These are phyloP conservation scores for Hipposideros larvatus DNA, from an alignment of 2,797 vertebrate genomes.

Conservation along the genomic window DNA sequence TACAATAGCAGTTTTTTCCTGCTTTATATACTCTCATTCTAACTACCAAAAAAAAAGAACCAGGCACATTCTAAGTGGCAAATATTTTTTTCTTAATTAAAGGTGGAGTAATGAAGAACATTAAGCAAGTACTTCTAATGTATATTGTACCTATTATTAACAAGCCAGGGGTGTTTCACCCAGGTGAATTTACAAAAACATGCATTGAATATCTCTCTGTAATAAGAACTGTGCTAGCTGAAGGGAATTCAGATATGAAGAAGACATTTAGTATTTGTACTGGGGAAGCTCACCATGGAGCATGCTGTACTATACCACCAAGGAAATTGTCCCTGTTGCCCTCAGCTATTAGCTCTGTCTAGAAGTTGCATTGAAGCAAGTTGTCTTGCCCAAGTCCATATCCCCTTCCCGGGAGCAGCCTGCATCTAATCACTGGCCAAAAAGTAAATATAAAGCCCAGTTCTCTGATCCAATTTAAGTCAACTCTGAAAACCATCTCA, in stretches of 20 bases:
- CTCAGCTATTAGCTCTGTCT: neutral
- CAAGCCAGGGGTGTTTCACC: neutral
- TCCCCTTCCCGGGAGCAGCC: no score
- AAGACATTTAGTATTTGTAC: neutral
- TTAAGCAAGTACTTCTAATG: neutral
- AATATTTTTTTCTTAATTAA: neutral
- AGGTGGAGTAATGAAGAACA: neutral
- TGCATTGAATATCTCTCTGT: neutral
- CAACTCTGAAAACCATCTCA: neutral
- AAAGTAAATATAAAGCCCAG: neutral
- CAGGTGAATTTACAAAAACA: neutral
- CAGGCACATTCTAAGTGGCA: neutral
- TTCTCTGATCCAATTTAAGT: neutral
- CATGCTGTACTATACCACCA: neutral
- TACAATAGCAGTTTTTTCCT: neutral
- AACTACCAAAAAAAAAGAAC: neutral
- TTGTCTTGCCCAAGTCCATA: neutral
- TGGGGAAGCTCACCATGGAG: accelerated
- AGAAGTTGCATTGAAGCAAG: neutral
- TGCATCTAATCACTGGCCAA: neutral
- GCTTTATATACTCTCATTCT: neutral
- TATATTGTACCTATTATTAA: neutral
- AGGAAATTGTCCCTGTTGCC: neutral
- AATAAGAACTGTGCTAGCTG: neutral
- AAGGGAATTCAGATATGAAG: neutral